Evolutionary conservation across 1,140 invertebrate species (phyloP).

Genomic region (Thalassaphorura encarpata): DNA sequence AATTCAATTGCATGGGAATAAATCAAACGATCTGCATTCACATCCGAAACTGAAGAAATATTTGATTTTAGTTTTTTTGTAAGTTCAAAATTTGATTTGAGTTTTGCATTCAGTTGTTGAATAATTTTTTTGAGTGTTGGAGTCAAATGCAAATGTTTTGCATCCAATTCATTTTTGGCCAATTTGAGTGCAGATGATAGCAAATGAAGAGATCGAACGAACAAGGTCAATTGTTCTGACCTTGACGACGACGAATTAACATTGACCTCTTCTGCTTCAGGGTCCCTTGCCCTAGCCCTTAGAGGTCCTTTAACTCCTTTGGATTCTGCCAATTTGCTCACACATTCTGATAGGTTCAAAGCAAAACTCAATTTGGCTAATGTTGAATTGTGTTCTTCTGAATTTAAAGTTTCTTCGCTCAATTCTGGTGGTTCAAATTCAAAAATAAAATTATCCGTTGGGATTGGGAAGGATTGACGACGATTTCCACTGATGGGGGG

Average conservation of each 20-base stretch:
- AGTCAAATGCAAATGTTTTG: slow-evolving; percentile 77
- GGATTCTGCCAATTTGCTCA: slow-evolving; percentile 71
- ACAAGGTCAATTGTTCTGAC: slow-evolving; percentile 82
- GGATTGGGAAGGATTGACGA: slow-evolving; percentile 38
- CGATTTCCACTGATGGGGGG: slow-evolving; percentile 34
- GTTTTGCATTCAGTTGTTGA: slow-evolving; percentile 70
- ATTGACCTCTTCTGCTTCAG: too few relatives aligned
- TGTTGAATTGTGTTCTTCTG: slow-evolving; percentile 87
- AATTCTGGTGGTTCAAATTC: slow-evolving; percentile 81
- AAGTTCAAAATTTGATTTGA: slow-evolving; percentile 71
- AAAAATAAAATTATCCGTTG: slow-evolving; percentile 49
- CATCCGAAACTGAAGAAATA: slow-evolving; percentile 43
- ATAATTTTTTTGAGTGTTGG: slow-evolving; percentile 77
- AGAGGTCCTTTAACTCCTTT: slow-evolving; percentile 51
- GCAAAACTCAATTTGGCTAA: slow-evolving; percentile 89
- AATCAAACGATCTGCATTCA: slow-evolving; percentile 86
- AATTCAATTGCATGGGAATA: slow-evolving; percentile 94
- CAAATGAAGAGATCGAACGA: slow-evolving; percentile 81
- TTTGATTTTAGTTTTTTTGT: slow-evolving; percentile 78
- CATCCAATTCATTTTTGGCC: slow-evolving; percentile 75
- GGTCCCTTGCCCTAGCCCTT: too few relatives aligned
- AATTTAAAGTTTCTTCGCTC: slow-evolving; percentile 87
- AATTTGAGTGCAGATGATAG: slow-evolving; percentile 82
- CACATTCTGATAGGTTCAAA: slow-evolving; percentile 76
- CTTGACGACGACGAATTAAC: too few relatives aligned